Conservation (phyloP, 2,797 vertebrate species). For the Rallus crepitans region DNA sequence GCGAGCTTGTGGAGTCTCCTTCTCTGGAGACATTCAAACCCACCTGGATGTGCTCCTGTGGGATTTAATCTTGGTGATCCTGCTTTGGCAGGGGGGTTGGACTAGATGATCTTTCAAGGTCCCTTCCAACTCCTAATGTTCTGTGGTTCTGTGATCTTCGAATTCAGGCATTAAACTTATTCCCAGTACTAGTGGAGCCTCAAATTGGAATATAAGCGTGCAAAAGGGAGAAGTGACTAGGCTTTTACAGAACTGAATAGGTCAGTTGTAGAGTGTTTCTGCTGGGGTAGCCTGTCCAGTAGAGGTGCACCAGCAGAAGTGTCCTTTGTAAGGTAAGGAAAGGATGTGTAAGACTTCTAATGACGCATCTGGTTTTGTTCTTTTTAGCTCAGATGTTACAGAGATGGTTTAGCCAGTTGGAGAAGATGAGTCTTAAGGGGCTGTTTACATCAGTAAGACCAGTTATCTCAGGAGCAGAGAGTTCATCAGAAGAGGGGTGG, state of each 20-base stretch:
- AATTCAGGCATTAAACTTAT: neutral
- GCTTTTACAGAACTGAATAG: neutral
- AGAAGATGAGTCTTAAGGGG: neutral
- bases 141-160: neutral
- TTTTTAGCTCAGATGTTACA: neutral
- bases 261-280: neutral
- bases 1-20: too few species aligned
- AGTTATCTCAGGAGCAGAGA: neutral
- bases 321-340: neutral
- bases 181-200: neutral
- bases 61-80: too few species aligned
- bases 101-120: too few species aligned
- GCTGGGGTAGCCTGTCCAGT: neutral
- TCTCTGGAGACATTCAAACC: too few species aligned
- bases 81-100: too few species aligned
- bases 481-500: too few species aligned
- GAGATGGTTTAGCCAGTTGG: neutral
- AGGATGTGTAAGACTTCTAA: neutral
- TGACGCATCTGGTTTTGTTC: neutral
- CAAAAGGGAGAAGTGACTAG: neutral
- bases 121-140: too few species aligned
- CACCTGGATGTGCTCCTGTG: too few species aligned
- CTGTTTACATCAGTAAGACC: neutral
- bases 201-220: neutral
- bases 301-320: neutral